Conservation (phyloP, 1,140 invertebrate genomes). For the Procambarus clarkii region DNA sequence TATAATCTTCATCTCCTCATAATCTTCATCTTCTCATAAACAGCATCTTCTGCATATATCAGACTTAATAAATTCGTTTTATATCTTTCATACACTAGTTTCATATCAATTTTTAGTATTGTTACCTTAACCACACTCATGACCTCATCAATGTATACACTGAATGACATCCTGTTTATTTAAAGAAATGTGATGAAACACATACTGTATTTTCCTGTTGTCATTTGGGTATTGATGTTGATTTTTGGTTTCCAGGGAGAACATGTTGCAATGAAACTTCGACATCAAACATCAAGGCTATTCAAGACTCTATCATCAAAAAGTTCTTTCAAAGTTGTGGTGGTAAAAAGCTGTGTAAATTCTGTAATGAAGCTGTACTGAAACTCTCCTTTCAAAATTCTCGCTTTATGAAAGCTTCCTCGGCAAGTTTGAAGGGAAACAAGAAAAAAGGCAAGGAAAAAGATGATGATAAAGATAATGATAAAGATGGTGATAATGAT, state of each 20-base stretch:
- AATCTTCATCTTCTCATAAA: too few species aligned
- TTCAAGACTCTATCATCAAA: background rate
- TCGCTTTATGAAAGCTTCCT: background rate
- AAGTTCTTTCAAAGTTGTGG: background rate
- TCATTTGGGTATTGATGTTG: background rate
- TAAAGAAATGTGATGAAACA: too few species aligned
- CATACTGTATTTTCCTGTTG: too few species aligned
- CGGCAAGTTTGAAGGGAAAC: background rate
- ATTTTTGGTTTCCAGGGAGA: background rate
- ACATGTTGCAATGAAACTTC: conserved; percentile 29
- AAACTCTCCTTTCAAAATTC: background rate
- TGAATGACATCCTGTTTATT: too few species aligned
- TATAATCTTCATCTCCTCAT: too few species aligned
- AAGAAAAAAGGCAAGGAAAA: conserved; percentile 71
- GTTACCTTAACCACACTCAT: too few species aligned
- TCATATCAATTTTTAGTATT: too few species aligned
- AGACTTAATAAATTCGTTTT: too few species aligned
- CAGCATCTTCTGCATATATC: too few species aligned
- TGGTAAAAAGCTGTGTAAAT: background rate
- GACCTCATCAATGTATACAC: too few species aligned
- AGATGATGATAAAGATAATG: background rate
- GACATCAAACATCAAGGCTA: conserved; percentile 36
- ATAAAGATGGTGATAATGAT: too few species aligned
- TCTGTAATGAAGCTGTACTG: background rate
- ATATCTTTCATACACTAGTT: too few species aligned